These are phyloP conservation scores for Galeopsomyia nigrocyanea DNA, from an alignment of 2,888 invertebrate species.

Conservation along the genomic window DNA sequence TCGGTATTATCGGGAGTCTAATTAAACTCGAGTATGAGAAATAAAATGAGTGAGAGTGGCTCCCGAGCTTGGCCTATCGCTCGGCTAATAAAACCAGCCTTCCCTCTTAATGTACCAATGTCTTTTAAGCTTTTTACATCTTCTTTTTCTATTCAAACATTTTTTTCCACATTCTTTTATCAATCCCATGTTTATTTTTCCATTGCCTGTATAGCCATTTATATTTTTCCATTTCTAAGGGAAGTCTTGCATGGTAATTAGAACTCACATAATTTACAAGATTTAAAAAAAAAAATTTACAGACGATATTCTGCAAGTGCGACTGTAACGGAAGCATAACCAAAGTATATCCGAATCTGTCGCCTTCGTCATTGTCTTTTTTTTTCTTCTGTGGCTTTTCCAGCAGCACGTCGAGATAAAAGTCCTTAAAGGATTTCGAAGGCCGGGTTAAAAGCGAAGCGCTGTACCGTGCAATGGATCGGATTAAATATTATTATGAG, in stretches of 20 bases:
- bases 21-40: conserved; percentile 66
- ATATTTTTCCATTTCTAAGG: too few relatives aligned
- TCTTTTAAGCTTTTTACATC: background rate
- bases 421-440: conserved; percentile 60
- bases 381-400: conserved; percentile 8
- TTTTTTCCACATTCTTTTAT: background rate
- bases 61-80: background rate
- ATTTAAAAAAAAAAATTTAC: too few relatives aligned
- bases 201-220: too few relatives aligned
- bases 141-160: background rate
- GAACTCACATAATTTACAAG: too few relatives aligned
- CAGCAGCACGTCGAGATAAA: conserved; percentile 41
- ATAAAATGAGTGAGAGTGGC: conserved; percentile 58
- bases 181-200: too few relatives aligned
- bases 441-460: conserved; percentile 65
- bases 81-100: background rate
- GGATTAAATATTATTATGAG: conserved; percentile 69
- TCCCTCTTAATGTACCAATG: background rate
- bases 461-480: conserved; percentile 67
- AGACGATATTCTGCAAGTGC: background rate
- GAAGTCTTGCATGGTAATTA: too few relatives aligned
- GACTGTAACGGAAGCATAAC: background rate
- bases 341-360: background rate
- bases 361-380: background rate
- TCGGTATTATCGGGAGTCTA: conserved; percentile 64